Evolutionary conservation across 2,888 invertebrate genomes (phyloP).

Genomic region (Hermaeophaga mercurialis): DNA sequence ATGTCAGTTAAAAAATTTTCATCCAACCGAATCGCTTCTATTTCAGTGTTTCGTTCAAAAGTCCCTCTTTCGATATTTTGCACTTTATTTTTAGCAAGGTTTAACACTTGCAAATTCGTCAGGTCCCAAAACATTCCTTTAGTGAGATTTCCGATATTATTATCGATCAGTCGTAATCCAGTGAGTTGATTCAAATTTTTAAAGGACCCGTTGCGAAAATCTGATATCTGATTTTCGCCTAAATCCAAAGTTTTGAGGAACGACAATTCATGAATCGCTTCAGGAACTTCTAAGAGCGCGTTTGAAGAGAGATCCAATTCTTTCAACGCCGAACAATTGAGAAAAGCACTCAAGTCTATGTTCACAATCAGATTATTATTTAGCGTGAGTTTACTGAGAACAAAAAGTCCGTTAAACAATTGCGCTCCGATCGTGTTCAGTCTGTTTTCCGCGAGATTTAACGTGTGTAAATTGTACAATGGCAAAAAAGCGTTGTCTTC

Average conservation of each 20-base stretch:
- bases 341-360: slow-evolving; percentile 80
- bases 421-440: slow-evolving; percentile 80
- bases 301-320: slow-evolving; percentile 89
- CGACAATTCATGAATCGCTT: slow-evolving; percentile 78
- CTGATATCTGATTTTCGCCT: slow-evolving; percentile 88
- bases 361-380: slow-evolving; percentile 84
- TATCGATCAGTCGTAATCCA: slow-evolving; percentile 86
- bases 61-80: slow-evolving; percentile 83
- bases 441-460: slow-evolving; percentile 87
- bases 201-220: slow-evolving; percentile 83
- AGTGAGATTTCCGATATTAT: slow-evolving; percentile 83
- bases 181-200: slow-evolving; percentile 85
- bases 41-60: slow-evolving; percentile 78
- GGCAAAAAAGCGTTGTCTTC: slow-evolving; percentile 88
- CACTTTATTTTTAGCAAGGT: slow-evolving; percentile 88
- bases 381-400: slow-evolving; percentile 80
- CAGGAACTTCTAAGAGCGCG: slow-evolving; percentile 79
- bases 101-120: slow-evolving; percentile 82
- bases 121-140: slow-evolving; percentile 87
- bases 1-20: slow-evolving; percentile 88
- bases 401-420: slow-evolving; percentile 82
- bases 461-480: slow-evolving; percentile 84
- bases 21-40: slow-evolving; percentile 87
- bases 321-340: slow-evolving; percentile 86
- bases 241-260: slow-evolving; percentile 88